phyloP scores from a whole-genome alignment of 2,797 vertebrate genomes.

The Zalophus californianus region DNA sequence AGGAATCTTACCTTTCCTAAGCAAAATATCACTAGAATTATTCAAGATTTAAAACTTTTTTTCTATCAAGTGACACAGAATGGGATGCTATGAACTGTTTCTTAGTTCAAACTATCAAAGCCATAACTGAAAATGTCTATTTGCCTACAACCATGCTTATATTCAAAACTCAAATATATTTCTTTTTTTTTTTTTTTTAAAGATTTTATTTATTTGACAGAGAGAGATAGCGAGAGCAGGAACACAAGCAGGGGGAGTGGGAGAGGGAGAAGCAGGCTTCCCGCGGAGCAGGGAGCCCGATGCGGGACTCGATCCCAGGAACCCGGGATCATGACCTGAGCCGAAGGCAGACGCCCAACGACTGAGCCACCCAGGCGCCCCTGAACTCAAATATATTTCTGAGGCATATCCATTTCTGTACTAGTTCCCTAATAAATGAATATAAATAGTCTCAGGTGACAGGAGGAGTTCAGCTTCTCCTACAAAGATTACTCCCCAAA shows the following conservation, averaged over 20 bases:
- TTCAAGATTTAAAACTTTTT: background rate
- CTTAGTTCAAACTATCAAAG: background rate
- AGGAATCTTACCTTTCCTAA: constrained; percentile 63
- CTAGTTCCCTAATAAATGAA: background rate
- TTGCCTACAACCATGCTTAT: background rate
- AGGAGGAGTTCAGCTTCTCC: background rate
- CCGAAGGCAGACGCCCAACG: no score
- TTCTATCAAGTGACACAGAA: constrained; percentile 14
- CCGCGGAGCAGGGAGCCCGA: no score
- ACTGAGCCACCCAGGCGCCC: no score
- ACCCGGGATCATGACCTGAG: no score
- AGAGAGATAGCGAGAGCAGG: no score
- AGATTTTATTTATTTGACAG: no score
- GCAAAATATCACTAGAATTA: constrained; percentile 46
- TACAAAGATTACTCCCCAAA: background rate
- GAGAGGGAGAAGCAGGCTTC: no score
- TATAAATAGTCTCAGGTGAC: background rate
- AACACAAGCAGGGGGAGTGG: no score
- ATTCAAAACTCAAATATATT: constrained; percentile 33
- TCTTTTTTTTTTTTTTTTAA: no score
- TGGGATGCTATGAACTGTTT: background rate
- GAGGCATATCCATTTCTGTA: background rate
- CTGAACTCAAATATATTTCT: constrained; percentile 49
- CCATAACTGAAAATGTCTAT: background rate
- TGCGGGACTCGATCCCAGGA: no score